Evolutionary conservation across 1,140 invertebrate species (phyloP).

Genomic region (Phenacoccus solenopsis): DNA sequence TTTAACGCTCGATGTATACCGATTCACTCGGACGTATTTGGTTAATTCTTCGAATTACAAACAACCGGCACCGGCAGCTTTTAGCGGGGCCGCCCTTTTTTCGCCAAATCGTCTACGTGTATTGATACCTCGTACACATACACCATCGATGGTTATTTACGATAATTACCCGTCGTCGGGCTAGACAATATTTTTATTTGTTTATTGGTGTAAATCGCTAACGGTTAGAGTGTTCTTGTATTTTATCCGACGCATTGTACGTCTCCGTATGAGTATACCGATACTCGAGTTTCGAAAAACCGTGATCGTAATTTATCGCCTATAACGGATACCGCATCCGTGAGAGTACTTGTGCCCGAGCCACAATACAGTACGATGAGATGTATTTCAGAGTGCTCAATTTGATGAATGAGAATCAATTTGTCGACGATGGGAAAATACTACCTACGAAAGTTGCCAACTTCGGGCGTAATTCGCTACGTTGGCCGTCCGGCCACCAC

Average conservation of each 20-base stretch:
- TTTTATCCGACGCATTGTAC: not conserved
- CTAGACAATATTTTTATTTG: not conserved
- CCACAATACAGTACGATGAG: not conserved
- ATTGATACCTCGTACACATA: no score
- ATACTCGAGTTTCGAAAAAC: no score
- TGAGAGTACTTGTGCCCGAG: not conserved
- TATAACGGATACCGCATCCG: not conserved
- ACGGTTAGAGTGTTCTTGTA: not conserved
- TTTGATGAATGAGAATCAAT: not conserved
- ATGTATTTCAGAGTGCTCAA: not conserved
- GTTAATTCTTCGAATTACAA: constrained; percentile 15
- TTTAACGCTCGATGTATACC: constrained; percentile 14
- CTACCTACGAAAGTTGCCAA: no score
- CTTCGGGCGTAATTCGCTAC: not conserved
- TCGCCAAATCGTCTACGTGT: not conserved
- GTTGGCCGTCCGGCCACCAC: no score
- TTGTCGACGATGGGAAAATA: not conserved
- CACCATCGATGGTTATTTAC: constrained; percentile 6
- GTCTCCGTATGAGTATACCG: no score
- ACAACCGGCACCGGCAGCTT: not conserved
- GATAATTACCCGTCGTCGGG: not conserved
- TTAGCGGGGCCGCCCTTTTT: not conserved
- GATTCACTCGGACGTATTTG: not conserved
- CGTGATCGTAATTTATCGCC: no score
- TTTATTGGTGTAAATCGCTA: not conserved